Base-by-base conservation (phyloP, 2,113 vertebrate species). In the Spea multiplicata region DNA sequence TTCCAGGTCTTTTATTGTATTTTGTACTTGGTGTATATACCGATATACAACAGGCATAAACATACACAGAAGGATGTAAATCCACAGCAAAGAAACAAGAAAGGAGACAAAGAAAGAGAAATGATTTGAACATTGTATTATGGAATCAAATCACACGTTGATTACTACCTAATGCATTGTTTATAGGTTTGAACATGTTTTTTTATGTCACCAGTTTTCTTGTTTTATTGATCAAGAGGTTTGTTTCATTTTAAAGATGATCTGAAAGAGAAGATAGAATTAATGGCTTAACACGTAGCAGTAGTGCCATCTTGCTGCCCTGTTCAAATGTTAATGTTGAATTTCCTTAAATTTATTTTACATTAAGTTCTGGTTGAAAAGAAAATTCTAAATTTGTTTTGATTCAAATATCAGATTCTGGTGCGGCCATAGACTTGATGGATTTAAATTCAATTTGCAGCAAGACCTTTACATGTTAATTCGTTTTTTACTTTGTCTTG, bases 331-430 rank as follows among this genome's bases (percentile, higher is more conserved):
- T 66, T 75, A 75, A 66, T 75, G 61, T 13, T 8, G 13, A 59
- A 6, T 67, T 75, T 48, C 50, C 64, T 44, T 66, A 55, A 64
- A 59, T 59, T 59, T 59, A 59, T 59, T 53, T 53, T 75, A 65
- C 50, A 66, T 30, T 44, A 50, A 46, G 44, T 47, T 48, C 74
- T 30, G 66, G 47, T 44, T 67, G 62, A 16, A 75, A 75, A 53
- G 55, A 75, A 75, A 45, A 45, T 66, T 13, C 45, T n/a, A 75
- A 75, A 55, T 66, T 7, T 45, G 30, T 75, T 16, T 75, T 64
- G 66, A 75, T 75, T 75, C 74, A 66, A 67, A 75, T 48, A 66
- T 66, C 64, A 66, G 48, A 75, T 75, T 75, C 16, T 50, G 55
- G 66, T 75, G 48, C 45, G 45, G 30, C 62, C 9, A 52, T 3